Base-by-base conservation (phyloP, 2,113 vertebrate species). In the Tragelaphus scriptus region DNA sequence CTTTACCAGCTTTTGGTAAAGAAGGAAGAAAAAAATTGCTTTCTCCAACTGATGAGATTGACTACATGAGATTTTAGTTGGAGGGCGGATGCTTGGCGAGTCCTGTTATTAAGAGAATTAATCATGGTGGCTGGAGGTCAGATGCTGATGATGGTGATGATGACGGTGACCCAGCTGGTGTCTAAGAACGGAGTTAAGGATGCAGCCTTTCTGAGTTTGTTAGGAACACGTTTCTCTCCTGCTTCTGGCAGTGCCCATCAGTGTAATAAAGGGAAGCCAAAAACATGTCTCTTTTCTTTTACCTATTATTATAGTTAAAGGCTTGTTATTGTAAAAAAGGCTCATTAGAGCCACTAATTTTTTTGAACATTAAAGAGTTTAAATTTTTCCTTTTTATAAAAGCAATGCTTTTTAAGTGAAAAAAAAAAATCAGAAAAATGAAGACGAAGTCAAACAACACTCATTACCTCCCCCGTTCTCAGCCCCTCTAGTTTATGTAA, bases 311-410 rank as follows among this genome's bases (percentile, higher is more conserved):
- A 36, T 11, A 47, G 30, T 58, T 36, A 91, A 4, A 94, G 56
- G 8, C 32, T 89, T 55, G 9, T 88, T 53, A 51, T 44, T 65
- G 9, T 58, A 91, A 79, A 89, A 14, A 14, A 40, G 51, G 10
- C 32, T 77, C 28, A 53, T 51, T 80, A 53, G 59, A 80, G 25
- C 79, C 28, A 58, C 32, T 88, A n/a, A 4, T 2, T 11, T 58
- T 81, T 85, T 53, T 87, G 77, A 81, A 80, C 7, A n/a, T 53
- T 82, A 85, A 88, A 93, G 14, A 84, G 53, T 28, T 58, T 58
- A 28, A 14, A 51, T 88, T 40, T 75, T 91, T 25, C 23, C 56
- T 21, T 94, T 92, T 88, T 68, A 53, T 53, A 65, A 80, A 88
- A 85, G 30, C 8, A 28, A 53, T 19, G 10, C 13, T 23, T 84